A percentile compares a stretch with the other conserved stretches of the same genome.
Evolutionary conservation across 2,888 invertebrate species (phyloP).

Genomic region (Poecilobothrus nobilitatus): DNA sequence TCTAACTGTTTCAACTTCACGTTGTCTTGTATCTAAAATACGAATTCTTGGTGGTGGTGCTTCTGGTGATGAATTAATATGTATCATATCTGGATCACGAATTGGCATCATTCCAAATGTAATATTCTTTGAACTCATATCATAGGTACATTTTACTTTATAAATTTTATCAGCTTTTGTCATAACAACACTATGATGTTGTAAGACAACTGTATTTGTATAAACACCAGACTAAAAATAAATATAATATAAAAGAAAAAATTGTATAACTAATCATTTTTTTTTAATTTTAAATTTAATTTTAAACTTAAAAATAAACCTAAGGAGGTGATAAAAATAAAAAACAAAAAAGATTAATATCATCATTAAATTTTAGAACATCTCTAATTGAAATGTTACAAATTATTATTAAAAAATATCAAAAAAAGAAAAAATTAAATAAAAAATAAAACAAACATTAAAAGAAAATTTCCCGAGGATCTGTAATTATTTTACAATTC

Average conservation of each 20-base stretch:
- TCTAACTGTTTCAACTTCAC: slow-evolving; percentile 88
- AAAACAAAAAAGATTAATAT: no score
- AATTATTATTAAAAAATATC: no score
- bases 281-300: no score
- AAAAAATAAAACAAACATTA: no score
- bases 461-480: no score
- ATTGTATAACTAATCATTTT: background rate
- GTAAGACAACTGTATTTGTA: slow-evolving; percentile 87
- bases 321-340: no score
- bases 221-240: slow-evolving; percentile 73
- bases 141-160: slow-evolving; percentile 92
- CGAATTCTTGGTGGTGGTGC: slow-evolving; percentile 90
- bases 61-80: slow-evolving; percentile 89
- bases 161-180: slow-evolving; percentile 94
- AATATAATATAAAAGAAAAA: slow-evolving; percentile 8
- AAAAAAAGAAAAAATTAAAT: no score
- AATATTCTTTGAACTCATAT: slow-evolving; percentile 92
- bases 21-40: slow-evolving; percentile 74
- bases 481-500: no score
- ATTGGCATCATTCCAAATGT: slow-evolving; percentile 97
- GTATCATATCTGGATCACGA: slow-evolving; percentile 92
- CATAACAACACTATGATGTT: slow-evolving; percentile 93
- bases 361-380: no score
- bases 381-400: no score
- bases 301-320: no score